A percentile compares a stretch with the other conserved stretches of the same genome.
These are phyloP conservation scores for Mormyrus hasselquistii DNA, from an alignment of 2,797 vertebrate species.

Conservation along the genomic window DNA sequence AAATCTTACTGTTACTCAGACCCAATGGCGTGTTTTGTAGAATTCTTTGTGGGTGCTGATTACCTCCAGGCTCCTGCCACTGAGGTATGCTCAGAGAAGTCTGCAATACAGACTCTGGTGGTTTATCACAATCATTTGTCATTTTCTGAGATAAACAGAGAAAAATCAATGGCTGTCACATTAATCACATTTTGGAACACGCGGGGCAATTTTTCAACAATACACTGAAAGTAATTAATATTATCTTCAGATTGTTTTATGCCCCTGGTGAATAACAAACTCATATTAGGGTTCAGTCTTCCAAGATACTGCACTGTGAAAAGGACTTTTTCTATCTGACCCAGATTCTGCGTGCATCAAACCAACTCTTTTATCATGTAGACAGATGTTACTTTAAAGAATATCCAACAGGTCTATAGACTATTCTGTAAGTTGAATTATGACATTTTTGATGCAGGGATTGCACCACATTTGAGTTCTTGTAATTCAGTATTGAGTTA, in stretches of 20 bases:
- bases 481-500: neutral
- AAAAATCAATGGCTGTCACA: constrained; percentile 3
- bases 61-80: neutral
- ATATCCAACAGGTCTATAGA: neutral
- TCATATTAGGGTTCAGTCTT: neutral
- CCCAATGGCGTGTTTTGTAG: neutral
- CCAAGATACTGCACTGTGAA: constrained; percentile 41
- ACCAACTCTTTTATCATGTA: neutral
- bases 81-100: neutral
- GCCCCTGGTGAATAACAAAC: neutral
- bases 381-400: neutral
- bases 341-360: constrained; percentile 66
- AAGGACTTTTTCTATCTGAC: constrained; percentile 97
- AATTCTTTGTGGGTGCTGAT: neutral
- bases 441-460: neutral
- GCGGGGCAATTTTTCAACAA: neutral
- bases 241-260: neutral
- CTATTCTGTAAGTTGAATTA: neutral
- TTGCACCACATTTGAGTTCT: neutral
- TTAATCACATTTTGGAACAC: constrained; percentile 1
- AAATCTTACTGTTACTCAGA: neutral
- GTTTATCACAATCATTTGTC: constrained; percentile 3
- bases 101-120: neutral
- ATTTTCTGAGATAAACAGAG: constrained; percentile 8
- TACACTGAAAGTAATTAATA: neutral